Conservation (phyloP, 2,888 invertebrate species). For the Entomobrya proxima region DNA sequence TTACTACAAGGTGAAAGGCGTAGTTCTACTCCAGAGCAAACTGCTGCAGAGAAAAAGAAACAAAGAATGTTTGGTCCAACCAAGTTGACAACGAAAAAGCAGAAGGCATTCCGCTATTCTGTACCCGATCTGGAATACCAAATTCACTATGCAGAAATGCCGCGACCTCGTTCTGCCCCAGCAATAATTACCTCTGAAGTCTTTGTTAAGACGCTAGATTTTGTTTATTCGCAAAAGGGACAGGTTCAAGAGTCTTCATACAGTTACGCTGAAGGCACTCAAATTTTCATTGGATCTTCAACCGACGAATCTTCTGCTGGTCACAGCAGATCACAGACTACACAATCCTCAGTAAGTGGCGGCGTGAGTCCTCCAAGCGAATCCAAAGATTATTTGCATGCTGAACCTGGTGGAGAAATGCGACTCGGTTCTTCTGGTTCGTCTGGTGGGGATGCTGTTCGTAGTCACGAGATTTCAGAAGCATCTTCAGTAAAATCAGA, state of each 20-base stretch:
- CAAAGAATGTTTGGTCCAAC: conserved; percentile 72
- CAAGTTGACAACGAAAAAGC: conserved; percentile 71
- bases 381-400: conserved; percentile 31
- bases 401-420: conserved; percentile 37
- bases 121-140: conserved; percentile 75
- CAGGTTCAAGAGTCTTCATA: conserved; percentile 61
- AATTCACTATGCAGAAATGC: conserved; percentile 73
- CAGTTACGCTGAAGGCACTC: conserved; percentile 48
- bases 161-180: conserved; percentile 74
- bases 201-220: conserved; percentile 74
- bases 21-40: conserved; percentile 49
- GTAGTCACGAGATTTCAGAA: conserved; percentile 64
- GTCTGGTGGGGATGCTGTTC: conserved; percentile 27
- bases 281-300: conserved; percentile 64
- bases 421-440: conserved; percentile 37
- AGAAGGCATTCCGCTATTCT: conserved; percentile 70
- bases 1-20: conserved; percentile 25
- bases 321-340: conserved; percentile 53
- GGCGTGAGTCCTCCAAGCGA: conserved; percentile 50
- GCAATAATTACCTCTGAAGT: conserved; percentile 75
- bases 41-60: conserved; percentile 60
- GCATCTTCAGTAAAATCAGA: conserved; percentile 65
- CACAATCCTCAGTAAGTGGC: conserved; percentile 56
- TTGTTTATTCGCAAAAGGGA: conserved; percentile 71
- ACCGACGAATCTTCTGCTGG: conserved; percentile 64